phyloP scores from a whole-genome alignment of 1,140 invertebrate genomes.

The Delia radicum region DNA sequence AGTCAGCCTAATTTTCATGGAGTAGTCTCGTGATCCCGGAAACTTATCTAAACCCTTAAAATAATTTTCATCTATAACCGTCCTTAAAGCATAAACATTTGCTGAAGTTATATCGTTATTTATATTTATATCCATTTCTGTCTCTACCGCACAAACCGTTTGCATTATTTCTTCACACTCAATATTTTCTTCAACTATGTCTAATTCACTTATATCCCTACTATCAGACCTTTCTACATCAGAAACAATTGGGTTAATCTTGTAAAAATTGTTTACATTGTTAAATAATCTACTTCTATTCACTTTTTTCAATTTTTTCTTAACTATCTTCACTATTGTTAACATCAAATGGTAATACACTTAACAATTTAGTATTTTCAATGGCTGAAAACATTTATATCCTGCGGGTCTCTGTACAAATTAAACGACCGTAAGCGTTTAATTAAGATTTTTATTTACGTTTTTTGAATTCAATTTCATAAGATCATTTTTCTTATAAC shows the following conservation, averaged over 20 bases:
- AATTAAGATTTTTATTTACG: not conserved
- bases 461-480: too few species aligned
- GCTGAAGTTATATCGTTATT: not conserved
- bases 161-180: not conserved
- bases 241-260: not conserved
- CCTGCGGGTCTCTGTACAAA: not conserved
- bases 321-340: too few species aligned
- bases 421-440: not conserved
- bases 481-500: slow-evolving; percentile 1
- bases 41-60: not conserved
- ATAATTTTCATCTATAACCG: not conserved
- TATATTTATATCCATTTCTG: not conserved
- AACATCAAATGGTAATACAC: too few species aligned
- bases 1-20: too few species aligned
- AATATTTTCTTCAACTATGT: not conserved
- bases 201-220: not conserved
- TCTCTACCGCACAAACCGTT: not conserved
- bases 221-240: not conserved
- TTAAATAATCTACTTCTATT: too few species aligned
- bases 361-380: too few species aligned
- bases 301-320: too few species aligned
- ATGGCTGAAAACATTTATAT: not conserved
- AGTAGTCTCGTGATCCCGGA: too few species aligned
- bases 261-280: too few species aligned
- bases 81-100: not conserved